Evolutionary conservation across 2,888 invertebrate species (phyloP).

Genomic region (Lasioglossum lativentre): DNA sequence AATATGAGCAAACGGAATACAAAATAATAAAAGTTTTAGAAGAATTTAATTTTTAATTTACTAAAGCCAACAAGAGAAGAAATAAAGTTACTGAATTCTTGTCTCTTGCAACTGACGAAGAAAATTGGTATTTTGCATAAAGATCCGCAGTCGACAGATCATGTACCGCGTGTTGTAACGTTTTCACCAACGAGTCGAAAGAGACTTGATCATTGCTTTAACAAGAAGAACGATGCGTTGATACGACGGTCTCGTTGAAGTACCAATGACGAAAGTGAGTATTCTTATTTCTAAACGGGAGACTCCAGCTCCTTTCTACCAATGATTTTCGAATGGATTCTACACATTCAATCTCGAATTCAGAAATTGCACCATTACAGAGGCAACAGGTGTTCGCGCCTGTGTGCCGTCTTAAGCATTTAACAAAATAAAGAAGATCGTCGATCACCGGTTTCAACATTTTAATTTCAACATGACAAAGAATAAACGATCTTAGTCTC

Average conservation of each 20-base stretch:
- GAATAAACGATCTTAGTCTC: slow-evolving; percentile 26
- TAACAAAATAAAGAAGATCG: slow-evolving; percentile 16
- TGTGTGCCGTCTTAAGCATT: slow-evolving; percentile 8
- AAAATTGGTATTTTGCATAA: neutral
- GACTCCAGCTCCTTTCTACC: slow-evolving; percentile 45
- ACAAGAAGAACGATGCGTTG: slow-evolving; percentile 55
- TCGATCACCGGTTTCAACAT: slow-evolving; percentile 34
- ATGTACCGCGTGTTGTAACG: slow-evolving; percentile 55
- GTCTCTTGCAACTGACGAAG: neutral
- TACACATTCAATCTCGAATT: slow-evolving; percentile 11
- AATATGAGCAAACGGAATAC: no score
- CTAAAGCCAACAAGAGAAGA: neutral
- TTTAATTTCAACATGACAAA: slow-evolving; percentile 25
- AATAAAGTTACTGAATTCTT: neutral
- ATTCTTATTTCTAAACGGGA: slow-evolving; percentile 45
- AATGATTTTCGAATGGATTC: slow-evolving; percentile 16
- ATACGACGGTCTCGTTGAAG: slow-evolving; percentile 68
- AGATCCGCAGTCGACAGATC: neutral
- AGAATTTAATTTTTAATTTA: neutral
- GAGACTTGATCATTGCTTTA: slow-evolving; percentile 44
- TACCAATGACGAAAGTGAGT: slow-evolving; percentile 67
- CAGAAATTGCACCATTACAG: slow-evolving; percentile 50
- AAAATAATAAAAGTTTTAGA: neutral
- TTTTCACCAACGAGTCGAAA: slow-evolving; percentile 49
- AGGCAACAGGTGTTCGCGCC: slow-evolving; percentile 2